phyloP scores from a whole-genome alignment of 1,140 invertebrate species.

The Trachymyrmex septentrionalis region DNA sequence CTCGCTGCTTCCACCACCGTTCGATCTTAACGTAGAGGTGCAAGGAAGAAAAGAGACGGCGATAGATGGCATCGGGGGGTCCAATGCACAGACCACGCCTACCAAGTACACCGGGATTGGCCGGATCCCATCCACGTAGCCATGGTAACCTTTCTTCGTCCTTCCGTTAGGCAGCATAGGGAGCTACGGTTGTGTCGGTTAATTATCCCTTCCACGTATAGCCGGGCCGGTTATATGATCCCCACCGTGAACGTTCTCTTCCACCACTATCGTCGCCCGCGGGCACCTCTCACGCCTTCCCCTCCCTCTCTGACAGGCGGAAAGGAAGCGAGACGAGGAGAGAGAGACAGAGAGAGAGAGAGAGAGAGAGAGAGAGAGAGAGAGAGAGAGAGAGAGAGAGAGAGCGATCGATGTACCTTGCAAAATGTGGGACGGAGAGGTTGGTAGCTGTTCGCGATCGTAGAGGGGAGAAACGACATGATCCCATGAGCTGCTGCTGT shows the following conservation, averaged over 20 bases:
- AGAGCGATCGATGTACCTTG: constrained; percentile 68
- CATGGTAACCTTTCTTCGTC: constrained; percentile 83
- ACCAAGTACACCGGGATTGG: constrained; percentile 80
- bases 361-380: constrained; percentile 70
- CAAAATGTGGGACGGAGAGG: constrained; percentile 64
- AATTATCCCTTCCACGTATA: constrained; percentile 83
- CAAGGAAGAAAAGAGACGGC: constrained; percentile 53
- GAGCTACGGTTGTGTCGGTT: constrained; percentile 79
- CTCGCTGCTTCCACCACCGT: constrained; percentile 57
- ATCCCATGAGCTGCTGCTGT: constrained; percentile 74
- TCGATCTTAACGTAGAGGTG: background rate
- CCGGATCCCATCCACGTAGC: constrained; percentile 83
- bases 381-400: constrained; percentile 63
- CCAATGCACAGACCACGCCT: constrained; percentile 84
- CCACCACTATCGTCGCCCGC: constrained; percentile 23
- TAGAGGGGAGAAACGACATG: constrained; percentile 55
- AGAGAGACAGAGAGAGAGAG: constrained; percentile 61
- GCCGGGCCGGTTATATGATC: constrained; percentile 42
- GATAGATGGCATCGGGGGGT: constrained; percentile 51
- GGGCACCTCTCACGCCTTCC: constrained; percentile 63
- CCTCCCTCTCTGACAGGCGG: constrained; percentile 51
- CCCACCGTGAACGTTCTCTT: constrained; percentile 52
- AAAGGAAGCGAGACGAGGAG: constrained; percentile 59
- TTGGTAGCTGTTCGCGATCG: constrained; percentile 14
- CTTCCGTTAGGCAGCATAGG: constrained; percentile 73